Evolutionary conservation across 2,888 invertebrate genomes (phyloP).

Genomic region (Drosophila conformis): DNA sequence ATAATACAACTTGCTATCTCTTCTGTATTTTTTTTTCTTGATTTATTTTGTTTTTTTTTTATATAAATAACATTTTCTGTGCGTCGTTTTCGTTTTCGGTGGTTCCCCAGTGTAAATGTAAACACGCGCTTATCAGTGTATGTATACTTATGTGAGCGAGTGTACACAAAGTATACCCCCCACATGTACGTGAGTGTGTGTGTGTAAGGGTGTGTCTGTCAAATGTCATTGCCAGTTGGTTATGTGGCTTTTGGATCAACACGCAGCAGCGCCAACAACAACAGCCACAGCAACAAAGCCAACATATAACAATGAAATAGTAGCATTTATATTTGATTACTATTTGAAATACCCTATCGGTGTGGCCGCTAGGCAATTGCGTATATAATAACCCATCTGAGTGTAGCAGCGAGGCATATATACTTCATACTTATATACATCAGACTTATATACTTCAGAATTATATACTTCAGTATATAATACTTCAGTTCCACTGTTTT

Average conservation of each 20-base stretch:
- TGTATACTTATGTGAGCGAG: slow-evolving; percentile 31
- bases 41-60: slow-evolving; percentile 18
- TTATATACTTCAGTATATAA: background rate
- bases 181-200: slow-evolving; percentile 1
- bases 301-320: slow-evolving; percentile 73
- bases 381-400: background rate
- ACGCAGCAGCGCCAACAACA: slow-evolving; percentile 37
- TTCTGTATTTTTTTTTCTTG: slow-evolving; percentile 20
- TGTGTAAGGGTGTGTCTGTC: slow-evolving; percentile 52
- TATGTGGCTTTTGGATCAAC: slow-evolving; percentile 74
- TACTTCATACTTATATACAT: background rate
- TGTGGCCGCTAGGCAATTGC: background rate
- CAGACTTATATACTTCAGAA: background rate
- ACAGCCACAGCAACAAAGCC: slow-evolving; percentile 45
- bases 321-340: slow-evolving; percentile 66
- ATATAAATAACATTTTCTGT: slow-evolving; percentile 54
- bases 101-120: slow-evolving; percentile 74
- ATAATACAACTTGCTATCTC: slow-evolving; percentile 71
- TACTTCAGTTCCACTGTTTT: background rate
- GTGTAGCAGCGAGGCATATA: background rate
- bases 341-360: slow-evolving; percentile 54
- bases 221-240: slow-evolving; percentile 79
- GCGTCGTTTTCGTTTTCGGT: slow-evolving; percentile 47
- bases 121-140: slow-evolving; percentile 71
- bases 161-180: slow-evolving; percentile 17